Percentiles rank a stretch among this genome's conserved stretches.
Evolutionary conservation across 1,140 invertebrate species (phyloP).

Genomic region (Reticulitermes speratus): DNA sequence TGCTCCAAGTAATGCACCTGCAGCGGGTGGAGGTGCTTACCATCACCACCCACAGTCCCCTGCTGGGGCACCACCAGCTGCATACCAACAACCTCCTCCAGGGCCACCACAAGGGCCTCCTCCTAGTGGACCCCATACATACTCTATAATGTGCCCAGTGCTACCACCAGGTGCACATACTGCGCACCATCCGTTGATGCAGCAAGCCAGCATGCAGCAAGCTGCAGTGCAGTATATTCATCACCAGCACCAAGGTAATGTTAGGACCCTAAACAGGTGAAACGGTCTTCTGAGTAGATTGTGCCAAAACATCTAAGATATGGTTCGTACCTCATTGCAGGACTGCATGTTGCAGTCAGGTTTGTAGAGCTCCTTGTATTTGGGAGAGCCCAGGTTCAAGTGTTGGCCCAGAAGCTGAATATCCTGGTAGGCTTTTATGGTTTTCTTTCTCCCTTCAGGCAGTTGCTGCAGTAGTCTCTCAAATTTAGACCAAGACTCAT

Average conservation of each 20-base stretch:
- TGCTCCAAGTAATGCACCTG: conserved; percentile 41
- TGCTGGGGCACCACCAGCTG: conserved; percentile 3
- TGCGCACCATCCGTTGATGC: conserved; percentile 31
- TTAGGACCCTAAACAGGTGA: neutral
- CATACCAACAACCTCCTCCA: conserved; percentile 28
- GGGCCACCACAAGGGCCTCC: conserved; percentile 25
- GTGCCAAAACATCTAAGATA: neutral
- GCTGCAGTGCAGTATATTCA: conserved; percentile 34
- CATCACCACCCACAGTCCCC: conserved; percentile 35
- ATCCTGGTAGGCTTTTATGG: neutral
- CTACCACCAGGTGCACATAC: conserved; percentile 27
- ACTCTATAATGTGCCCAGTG: conserved; percentile 33
- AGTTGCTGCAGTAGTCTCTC: too few relatives aligned
- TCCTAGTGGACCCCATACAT: conserved; percentile 26
- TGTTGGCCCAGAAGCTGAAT: neutral
- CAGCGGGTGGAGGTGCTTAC: conserved; percentile 42
- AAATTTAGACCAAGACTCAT: too few relatives aligned
- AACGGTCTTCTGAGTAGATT: neutral
- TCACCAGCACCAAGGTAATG: conserved; percentile 30
- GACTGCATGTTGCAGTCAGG: neutral
- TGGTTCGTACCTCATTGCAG: neutral
- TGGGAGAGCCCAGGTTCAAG: neutral
- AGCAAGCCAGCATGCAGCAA: conserved; percentile 24
- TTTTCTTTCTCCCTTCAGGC: too few relatives aligned
- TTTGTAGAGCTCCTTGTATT: neutral